These are phyloP conservation scores for Psettodes erumei DNA, from an alignment of 2,113 vertebrate genomes.

Conservation along the genomic window DNA sequence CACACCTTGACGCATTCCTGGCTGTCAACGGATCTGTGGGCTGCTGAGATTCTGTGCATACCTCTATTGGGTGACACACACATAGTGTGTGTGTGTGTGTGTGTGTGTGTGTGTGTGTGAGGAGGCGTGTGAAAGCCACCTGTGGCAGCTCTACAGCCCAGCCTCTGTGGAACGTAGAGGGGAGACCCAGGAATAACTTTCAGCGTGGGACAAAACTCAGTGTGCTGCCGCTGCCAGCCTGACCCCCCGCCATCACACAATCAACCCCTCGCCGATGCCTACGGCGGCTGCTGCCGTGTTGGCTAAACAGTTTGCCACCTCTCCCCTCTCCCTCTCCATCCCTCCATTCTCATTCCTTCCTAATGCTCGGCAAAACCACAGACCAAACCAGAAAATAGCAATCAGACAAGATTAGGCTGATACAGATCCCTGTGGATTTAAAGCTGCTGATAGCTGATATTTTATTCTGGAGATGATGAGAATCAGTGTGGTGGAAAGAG, in stretches of 20 bases:
- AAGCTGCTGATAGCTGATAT: not conserved
- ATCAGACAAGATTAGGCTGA: slow-evolving; percentile 16
- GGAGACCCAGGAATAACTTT: slow-evolving; percentile 75
- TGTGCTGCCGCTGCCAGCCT: slow-evolving; percentile 6
- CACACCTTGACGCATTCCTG: slow-evolving; percentile 70
- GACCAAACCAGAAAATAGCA: slow-evolving; percentile 34
- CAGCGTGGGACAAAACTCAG: slow-evolving; percentile 59
- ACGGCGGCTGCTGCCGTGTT: slow-evolving; percentile 15
- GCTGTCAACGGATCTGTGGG: slow-evolving; percentile 59
- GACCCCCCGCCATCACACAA: not conserved
- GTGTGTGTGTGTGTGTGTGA: no score
- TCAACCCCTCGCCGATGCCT: slow-evolving; percentile 38
- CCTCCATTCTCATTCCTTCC: slow-evolving; percentile 2
- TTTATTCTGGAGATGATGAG: not conserved
- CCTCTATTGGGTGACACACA: slow-evolving; percentile 40
- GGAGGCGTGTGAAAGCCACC: slow-evolving; percentile 70
- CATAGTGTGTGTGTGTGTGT: slow-evolving; percentile 44
- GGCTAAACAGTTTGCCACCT: slow-evolving; percentile 38
- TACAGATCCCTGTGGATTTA: slow-evolving; percentile 6
- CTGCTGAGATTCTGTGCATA: slow-evolving; percentile 66
- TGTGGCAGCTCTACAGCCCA: slow-evolving; percentile 62
- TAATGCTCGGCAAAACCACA: not conserved
- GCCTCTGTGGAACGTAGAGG: slow-evolving; percentile 55
- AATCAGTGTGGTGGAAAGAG: not conserved
- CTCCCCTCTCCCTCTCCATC: slow-evolving; percentile 15